A percentile compares a stretch with the other conserved stretches of the same genome.
These are phyloP conservation scores for Polydrusus cervinus DNA, from an alignment of 2,888 invertebrate species.

Conservation along the genomic window DNA sequence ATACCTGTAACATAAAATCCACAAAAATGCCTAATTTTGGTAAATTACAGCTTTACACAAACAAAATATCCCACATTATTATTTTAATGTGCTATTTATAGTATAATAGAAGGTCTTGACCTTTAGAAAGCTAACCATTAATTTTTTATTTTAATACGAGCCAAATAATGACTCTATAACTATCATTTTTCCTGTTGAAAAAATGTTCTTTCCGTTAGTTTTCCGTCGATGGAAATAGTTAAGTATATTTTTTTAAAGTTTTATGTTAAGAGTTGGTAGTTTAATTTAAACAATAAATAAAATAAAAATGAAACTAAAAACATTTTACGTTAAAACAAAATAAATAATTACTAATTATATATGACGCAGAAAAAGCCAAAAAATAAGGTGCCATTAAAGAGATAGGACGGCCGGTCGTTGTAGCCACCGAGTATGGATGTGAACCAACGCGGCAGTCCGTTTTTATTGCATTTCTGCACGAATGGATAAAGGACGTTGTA, in stretches of 20 bases:
- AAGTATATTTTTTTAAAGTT: background rate
- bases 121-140: background rate
- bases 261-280: no score
- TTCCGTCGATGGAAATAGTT: background rate
- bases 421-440: constrained; percentile 36
- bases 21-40: background rate
- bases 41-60: background rate
- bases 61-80: background rate
- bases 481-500: constrained; percentile 24
- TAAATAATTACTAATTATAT: constrained; percentile 43
- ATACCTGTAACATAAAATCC: background rate
- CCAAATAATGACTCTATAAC: background rate
- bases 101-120: background rate
- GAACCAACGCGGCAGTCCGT: constrained; percentile 28
- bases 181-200: background rate
- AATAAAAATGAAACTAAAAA: background rate
- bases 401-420: constrained; percentile 44
- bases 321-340: constrained; percentile 29
- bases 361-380: constrained; percentile 50
- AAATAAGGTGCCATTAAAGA: constrained; percentile 55
- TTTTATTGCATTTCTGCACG: constrained; percentile 49
- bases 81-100: background rate
- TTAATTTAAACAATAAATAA: background rate
- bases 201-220: background rate
- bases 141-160: background rate